Conservation (phyloP, 2,888 invertebrate species). For the Tromatobia lineatoria region DNA sequence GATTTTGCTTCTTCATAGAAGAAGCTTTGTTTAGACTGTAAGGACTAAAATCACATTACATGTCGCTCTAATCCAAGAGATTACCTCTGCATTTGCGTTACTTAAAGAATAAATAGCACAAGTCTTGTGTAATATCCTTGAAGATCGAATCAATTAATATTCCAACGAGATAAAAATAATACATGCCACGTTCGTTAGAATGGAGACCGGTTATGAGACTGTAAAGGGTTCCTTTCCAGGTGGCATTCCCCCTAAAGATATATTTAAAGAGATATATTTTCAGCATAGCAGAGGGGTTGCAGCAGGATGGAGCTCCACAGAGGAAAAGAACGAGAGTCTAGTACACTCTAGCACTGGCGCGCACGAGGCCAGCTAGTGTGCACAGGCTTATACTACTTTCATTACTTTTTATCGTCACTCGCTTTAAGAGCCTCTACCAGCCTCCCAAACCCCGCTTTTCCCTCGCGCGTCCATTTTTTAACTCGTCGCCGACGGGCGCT, state of each 20-base stretch:
- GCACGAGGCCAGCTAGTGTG: slow-evolving; percentile 48
- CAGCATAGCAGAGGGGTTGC: slow-evolving; percentile 55
- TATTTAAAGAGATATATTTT: no score
- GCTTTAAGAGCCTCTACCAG: slow-evolving; percentile 75
- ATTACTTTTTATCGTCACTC: slow-evolving; percentile 83
- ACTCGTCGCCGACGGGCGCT: slow-evolving; percentile 79
- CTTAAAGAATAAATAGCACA: no score
- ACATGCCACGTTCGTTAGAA: background rate
- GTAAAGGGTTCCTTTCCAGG: slow-evolving; percentile 62
- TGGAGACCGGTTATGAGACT: slow-evolving; percentile 42
- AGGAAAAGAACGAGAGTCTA: slow-evolving; percentile 35
- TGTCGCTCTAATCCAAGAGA: background rate
- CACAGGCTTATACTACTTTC: slow-evolving; percentile 81
- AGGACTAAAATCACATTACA: no score
- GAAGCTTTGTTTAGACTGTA: no score
- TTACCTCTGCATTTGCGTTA: background rate
- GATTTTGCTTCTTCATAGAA: no score
- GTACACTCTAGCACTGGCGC: slow-evolving; percentile 45
- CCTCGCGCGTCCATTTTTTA: slow-evolving; percentile 79
- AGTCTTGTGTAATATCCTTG: background rate
- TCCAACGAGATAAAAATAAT: no score
- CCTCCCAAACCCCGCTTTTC: slow-evolving; percentile 30
- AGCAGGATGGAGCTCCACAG: slow-evolving; percentile 24
- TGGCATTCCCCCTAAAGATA: slow-evolving; percentile 75
- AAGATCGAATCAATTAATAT: no score